Base-by-base conservation (phyloP, 1,140 invertebrate genomes). In the Varroa destructor region DNA sequence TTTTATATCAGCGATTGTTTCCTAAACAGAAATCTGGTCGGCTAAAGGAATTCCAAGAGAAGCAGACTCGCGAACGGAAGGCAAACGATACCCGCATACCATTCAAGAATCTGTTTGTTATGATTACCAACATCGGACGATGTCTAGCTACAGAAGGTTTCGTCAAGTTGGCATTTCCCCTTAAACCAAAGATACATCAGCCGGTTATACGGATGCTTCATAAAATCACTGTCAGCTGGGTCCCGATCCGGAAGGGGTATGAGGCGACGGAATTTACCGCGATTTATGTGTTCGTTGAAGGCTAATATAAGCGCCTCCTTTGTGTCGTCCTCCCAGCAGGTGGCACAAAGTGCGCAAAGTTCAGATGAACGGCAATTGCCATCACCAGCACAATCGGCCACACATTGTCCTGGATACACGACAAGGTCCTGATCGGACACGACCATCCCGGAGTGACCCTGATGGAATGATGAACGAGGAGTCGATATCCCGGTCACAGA, bases 371-470 rank as follows among this genome's bases (percentile, higher is more conserved):
- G 91, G 43, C 84, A 84, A 3, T 84, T 81, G 64, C 84, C 83
- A 3, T 84, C 81, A 64, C 84, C 83, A 77, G 86, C 87, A 6
- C 81, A 74, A 12, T 81, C 78, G 61, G 78, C 81, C 40, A 79
- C 75, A 78, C 92, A 94, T 73, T 85, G 78, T 56, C 88, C 84
- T 0, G 88, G 84, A 76, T 86, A 86, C 0, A 91, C 88, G 0
- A 85, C 84, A 67, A 94, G 80, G 78, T 93, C 91, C 79, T 89
- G 90, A 46, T 86, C 83, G 0, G 88, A 83, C 6, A 89, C 85
- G 74, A 87, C 80, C 85, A 90, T 89, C 72, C 85, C 84, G 83
- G 78, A 43, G 83, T 82, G 73, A 80, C 79, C 71, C 67, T 77
- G 73, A 71, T 81, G 79, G 78, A 80, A 72, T 74, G 79, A 78